Percentiles rank a stretch among this genome's conserved stretches.
Evolutionary conservation across 2,888 invertebrate species (phyloP).

Genomic region (Acheta domesticus): DNA sequence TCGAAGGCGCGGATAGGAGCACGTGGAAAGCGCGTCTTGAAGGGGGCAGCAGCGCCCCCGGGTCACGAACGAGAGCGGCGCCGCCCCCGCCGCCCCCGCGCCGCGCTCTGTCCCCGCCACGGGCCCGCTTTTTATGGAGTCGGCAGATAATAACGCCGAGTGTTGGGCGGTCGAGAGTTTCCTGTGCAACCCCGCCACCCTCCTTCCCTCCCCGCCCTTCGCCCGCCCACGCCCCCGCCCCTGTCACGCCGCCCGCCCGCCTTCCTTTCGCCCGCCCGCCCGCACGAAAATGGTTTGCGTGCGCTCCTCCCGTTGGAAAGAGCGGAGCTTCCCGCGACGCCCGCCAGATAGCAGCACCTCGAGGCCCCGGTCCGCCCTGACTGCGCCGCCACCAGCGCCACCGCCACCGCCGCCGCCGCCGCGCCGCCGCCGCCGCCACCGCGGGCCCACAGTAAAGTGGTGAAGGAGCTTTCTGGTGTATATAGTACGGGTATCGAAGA

Average conservation of each 20-base stretch:
- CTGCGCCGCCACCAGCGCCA: background rate
- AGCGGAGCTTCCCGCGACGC: background rate
- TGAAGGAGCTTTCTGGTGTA: no score
- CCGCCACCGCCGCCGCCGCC: background rate
- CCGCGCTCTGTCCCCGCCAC: no score
- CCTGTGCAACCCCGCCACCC: background rate
- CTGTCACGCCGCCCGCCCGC: conserved; percentile 34
- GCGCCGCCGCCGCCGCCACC: no score
- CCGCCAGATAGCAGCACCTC: conserved; percentile 22
- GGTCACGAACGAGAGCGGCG: no score
- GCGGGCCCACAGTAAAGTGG: no score
- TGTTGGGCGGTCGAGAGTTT: background rate
- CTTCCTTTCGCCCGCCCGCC: conserved; percentile 35
- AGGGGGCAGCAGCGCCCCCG: no score
- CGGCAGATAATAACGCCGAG: background rate
- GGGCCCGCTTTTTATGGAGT: no score
- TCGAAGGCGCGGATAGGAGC: no score
- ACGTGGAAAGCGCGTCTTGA: no score
- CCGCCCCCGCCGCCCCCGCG: no score
- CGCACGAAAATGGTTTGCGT: background rate
- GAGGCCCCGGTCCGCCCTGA: background rate
- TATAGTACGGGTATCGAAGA: no score
- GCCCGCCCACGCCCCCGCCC: background rate
- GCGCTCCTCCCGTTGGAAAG: no score
- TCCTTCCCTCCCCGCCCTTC: background rate